Evolutionary conservation across 2,888 invertebrate genomes (phyloP).

Genomic region (Didymodactylos carnosus): DNA sequence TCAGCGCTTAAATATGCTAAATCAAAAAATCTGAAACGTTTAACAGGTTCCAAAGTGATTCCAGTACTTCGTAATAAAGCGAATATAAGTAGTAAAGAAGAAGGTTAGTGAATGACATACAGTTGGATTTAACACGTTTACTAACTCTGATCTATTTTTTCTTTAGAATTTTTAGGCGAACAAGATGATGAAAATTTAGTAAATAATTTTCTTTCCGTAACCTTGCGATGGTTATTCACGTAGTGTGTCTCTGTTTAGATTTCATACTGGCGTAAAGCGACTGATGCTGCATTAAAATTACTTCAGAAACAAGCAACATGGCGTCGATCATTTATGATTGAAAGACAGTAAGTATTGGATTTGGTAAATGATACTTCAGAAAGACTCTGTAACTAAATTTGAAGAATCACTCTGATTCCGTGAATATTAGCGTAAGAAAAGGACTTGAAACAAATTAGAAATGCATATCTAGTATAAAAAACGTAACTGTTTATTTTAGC

Average conservation of each 20-base stretch:
- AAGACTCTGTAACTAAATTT: too few relatives aligned
- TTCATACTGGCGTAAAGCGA: background rate
- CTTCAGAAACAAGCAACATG: background rate
- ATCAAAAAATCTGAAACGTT: too few relatives aligned
- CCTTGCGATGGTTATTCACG: background rate
- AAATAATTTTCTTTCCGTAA: background rate
- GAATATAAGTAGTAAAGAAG: background rate
- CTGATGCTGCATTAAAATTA: background rate
- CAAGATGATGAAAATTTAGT: background rate
- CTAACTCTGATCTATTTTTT: too few relatives aligned
- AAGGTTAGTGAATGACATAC: background rate
- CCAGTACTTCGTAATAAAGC: background rate
- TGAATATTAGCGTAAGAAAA: too few relatives aligned
- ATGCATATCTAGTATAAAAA: background rate
- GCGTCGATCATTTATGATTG: background rate
- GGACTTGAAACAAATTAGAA: too few relatives aligned
- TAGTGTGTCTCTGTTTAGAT: background rate
- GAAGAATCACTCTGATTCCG: too few relatives aligned
- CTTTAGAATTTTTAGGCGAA: too few relatives aligned
- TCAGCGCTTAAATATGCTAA: too few relatives aligned
- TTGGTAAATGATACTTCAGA: too few relatives aligned
- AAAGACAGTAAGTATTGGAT: background rate
- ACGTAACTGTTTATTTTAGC: background rate
- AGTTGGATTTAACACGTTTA: too few relatives aligned
- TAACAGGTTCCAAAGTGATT: background rate